phyloP scores from a whole-genome alignment of 2,888 invertebrate genomes.

The Aspidapion aeneum region DNA sequence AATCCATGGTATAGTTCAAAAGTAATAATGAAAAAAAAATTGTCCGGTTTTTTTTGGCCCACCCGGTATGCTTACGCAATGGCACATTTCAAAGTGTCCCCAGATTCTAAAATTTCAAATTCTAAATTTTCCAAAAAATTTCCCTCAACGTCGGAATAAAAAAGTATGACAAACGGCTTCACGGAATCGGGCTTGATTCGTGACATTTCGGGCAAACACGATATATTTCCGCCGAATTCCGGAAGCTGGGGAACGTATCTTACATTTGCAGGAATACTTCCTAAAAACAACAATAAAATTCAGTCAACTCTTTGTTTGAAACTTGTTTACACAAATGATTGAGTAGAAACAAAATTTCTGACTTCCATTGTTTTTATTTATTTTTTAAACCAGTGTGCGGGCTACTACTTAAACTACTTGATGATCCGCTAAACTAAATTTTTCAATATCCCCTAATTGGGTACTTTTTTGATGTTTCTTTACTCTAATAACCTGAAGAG shows the following conservation, averaged over 20 bases:
- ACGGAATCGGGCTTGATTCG: conserved; percentile 20
- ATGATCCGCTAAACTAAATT: too few species aligned
- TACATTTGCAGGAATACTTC: conserved; percentile 59
- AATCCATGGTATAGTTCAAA: too few species aligned
- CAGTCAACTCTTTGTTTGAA: neutral
- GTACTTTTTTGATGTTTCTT: too few species aligned
- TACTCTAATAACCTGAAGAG: too few species aligned
- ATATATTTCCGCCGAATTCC: conserved; percentile 57
- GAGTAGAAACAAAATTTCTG: too few species aligned
- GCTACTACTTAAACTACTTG: too few species aligned
- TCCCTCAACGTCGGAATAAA: conserved; percentile 57
- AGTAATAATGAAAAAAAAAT: too few species aligned
- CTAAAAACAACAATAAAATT: conserved; percentile 39
- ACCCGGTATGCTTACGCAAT: conserved; percentile 58
- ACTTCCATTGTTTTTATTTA: too few species aligned
- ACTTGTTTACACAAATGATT: too few species aligned
- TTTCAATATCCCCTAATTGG: too few species aligned
- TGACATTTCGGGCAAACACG: conserved; percentile 48
- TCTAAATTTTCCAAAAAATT: conserved; percentile 59
- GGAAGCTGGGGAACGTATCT: conserved; percentile 48
- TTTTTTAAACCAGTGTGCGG: too few species aligned
- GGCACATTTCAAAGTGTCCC: conserved; percentile 53
- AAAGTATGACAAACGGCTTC: conserved; percentile 52
- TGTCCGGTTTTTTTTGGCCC: conserved; percentile 1
- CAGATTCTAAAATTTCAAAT: conserved; percentile 57